phyloP scores from a whole-genome alignment of 2,888 invertebrate species.

The Tortrix viridana region DNA sequence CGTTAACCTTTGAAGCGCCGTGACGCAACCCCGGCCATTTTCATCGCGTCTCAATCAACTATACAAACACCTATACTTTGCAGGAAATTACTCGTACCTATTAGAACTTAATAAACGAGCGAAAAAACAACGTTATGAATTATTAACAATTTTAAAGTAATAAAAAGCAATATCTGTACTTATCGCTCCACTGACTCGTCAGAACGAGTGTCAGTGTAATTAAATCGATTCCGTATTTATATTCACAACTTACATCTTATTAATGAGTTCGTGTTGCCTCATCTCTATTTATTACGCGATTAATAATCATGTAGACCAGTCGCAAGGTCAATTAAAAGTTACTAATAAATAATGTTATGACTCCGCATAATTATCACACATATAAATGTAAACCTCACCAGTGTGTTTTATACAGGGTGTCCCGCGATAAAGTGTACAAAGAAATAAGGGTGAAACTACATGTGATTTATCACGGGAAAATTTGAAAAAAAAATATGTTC shows the following conservation, averaged over 20 bases:
- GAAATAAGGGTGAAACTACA: no score
- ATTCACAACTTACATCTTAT: constrained; percentile 15
- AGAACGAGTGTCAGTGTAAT: constrained; percentile 27
- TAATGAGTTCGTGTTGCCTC: constrained; percentile 28
- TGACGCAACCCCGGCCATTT: constrained; percentile 37
- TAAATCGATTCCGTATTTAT: constrained; percentile 27
- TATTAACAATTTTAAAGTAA: constrained; percentile 21
- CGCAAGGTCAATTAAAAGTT: constrained; percentile 23
- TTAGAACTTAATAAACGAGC: not conserved
- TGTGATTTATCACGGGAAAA: no score
- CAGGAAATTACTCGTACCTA: constrained; percentile 13
- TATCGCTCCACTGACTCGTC: constrained; percentile 21
- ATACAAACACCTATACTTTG: constrained; percentile 16
- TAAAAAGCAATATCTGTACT: constrained; percentile 13
- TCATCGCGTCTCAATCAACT: constrained; percentile 23
- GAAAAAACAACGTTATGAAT: constrained; percentile 16
- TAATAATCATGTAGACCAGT: constrained; percentile 15
- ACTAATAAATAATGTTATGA: constrained; percentile 33
- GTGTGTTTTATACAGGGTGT: no score
- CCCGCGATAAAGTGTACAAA: no score
- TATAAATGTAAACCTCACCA: constrained; percentile 18
- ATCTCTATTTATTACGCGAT: constrained; percentile 34
- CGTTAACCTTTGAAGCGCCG: constrained; percentile 46
- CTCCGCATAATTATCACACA: constrained; percentile 20
- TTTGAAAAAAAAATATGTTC: no score